These are phyloP conservation scores for Dendrocincla tyrannina DNA, from an alignment of 2,797 vertebrate genomes.

Conservation along the genomic window DNA sequence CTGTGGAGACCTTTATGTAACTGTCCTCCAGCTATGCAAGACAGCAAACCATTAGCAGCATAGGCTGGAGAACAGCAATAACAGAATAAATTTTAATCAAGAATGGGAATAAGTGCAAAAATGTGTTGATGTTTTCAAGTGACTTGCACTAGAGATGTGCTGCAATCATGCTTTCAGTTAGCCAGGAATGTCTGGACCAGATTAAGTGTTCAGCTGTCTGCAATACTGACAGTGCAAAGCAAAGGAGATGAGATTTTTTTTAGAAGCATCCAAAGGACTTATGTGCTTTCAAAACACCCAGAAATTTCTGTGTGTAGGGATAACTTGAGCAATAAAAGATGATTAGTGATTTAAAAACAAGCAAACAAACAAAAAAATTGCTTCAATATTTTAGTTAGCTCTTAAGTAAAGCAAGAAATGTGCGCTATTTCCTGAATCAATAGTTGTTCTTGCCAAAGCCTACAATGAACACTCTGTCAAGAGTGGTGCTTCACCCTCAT, in stretches of 20 bases:
- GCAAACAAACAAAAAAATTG: background rate
- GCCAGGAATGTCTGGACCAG: background rate
- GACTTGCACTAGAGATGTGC: background rate
- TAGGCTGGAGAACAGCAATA: background rate
- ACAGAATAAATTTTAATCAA: background rate
- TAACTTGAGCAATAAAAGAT: background rate
- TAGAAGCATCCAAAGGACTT: background rate
- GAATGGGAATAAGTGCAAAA: background rate
- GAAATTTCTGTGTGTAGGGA: background rate
- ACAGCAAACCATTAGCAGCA: background rate
- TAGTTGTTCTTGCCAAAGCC: background rate
- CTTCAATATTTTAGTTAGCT: slow-evolving; percentile 1
- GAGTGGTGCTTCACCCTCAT: background rate
- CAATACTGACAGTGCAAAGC: background rate
- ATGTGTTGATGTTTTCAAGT: background rate
- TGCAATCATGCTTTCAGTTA: background rate
- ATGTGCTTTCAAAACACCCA: background rate
- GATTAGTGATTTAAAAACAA: background rate
- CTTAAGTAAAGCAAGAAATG: slow-evolving; percentile 35
- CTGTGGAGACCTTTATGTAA: background rate
- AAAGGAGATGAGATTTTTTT: background rate
- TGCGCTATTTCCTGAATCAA: slow-evolving; percentile 1
- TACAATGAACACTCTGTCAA: background rate
- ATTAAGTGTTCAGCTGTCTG: background rate
- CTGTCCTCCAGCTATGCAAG: background rate